Evolutionary conservation across 2,797 vertebrate genomes (phyloP).

Genomic region (Aeoliscus strigatus): DNA sequence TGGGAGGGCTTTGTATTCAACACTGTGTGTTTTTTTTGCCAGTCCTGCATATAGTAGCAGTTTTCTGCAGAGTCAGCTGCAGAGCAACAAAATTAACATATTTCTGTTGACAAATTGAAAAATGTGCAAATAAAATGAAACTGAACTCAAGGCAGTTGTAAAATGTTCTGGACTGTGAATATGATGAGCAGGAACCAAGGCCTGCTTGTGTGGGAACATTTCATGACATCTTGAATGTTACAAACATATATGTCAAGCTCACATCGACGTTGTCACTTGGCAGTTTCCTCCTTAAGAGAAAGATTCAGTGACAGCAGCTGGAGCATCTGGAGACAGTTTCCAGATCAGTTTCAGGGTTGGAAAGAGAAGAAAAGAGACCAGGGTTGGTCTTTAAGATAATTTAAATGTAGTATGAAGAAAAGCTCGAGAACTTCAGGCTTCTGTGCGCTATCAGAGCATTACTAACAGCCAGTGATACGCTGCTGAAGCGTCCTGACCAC

Average conservation of each 20-base stretch:
- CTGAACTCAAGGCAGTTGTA: slow-evolving; percentile 21
- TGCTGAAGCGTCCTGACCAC: slow-evolving; percentile 30
- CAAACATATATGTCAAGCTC: too few species aligned
- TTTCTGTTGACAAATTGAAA: slow-evolving; percentile 61
- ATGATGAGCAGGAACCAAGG: slow-evolving; percentile 23
- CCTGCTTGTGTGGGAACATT: slow-evolving; percentile 21
- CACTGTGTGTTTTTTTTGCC: slow-evolving; percentile 52
- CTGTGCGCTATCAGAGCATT: slow-evolving; percentile 46
- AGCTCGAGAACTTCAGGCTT: slow-evolving; percentile 32
- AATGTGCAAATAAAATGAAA: slow-evolving; percentile 54
- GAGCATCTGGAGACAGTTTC: slow-evolving; percentile 62
- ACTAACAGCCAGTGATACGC: slow-evolving; percentile 39
- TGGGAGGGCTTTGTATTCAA: slow-evolving; percentile 57
- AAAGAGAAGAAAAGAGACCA: slow-evolving; percentile 44
- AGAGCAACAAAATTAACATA: slow-evolving; percentile 32
- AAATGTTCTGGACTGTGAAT: slow-evolving; percentile 41
- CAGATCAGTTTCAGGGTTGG: slow-evolving; percentile 32
- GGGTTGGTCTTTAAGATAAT: too few species aligned
- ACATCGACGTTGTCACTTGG: slow-evolving; percentile 9
- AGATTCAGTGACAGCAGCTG: slow-evolving; percentile 26
- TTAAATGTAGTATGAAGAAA: too few species aligned
- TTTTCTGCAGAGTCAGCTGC: slow-evolving; percentile 69
- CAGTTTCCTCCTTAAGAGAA: slow-evolving; percentile 11
- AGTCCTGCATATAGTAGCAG: slow-evolving; percentile 46
- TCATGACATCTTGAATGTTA: too few species aligned